Conservation (phyloP, 2,113 vertebrate species). For the Triplophysa siluroides region DNA sequence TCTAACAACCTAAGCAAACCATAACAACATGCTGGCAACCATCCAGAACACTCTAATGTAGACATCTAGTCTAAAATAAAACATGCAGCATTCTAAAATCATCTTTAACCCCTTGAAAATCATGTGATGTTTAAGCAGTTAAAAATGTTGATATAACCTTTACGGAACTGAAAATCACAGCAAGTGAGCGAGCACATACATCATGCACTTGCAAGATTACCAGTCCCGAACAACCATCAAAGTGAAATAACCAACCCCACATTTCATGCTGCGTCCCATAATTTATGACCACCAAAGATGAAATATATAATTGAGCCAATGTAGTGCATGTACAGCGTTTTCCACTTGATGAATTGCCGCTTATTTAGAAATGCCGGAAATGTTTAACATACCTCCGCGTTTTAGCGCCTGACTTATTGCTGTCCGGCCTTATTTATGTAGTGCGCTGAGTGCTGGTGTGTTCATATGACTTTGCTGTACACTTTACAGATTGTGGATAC, state of each 20-base stretch:
- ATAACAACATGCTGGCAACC: too few relatives aligned
- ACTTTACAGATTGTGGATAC: conserved; percentile 43
- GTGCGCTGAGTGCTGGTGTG: conserved; percentile 15
- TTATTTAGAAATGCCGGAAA: conserved; percentile 40
- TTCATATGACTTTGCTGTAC: conserved; percentile 49
- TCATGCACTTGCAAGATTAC: conserved; percentile 32
- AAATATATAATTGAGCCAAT: conserved; percentile 42
- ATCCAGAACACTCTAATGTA: too few relatives aligned
- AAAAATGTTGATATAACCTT: conserved; percentile 31
- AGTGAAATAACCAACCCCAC: conserved; percentile 38
- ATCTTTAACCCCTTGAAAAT: neutral
- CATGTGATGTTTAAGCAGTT: conserved; percentile 19
- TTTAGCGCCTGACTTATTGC: conserved; percentile 28
- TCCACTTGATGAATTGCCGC: conserved; percentile 21
- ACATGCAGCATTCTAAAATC: neutral
- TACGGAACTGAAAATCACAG: conserved; percentile 23
- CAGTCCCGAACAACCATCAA: conserved; percentile 32
- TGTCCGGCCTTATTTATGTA: conserved; percentile 46
- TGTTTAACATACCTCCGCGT: conserved; percentile 24
- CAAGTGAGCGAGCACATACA: conserved; percentile 30
- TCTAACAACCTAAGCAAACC: too few relatives aligned
- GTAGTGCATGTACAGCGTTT: conserved; percentile 15
- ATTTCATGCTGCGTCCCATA: conserved; percentile 30
- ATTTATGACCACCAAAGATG: conserved; percentile 33
- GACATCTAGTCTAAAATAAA: neutral